Conservation (phyloP, 1,140 invertebrate species). For the Spodoptera litura region DNA sequence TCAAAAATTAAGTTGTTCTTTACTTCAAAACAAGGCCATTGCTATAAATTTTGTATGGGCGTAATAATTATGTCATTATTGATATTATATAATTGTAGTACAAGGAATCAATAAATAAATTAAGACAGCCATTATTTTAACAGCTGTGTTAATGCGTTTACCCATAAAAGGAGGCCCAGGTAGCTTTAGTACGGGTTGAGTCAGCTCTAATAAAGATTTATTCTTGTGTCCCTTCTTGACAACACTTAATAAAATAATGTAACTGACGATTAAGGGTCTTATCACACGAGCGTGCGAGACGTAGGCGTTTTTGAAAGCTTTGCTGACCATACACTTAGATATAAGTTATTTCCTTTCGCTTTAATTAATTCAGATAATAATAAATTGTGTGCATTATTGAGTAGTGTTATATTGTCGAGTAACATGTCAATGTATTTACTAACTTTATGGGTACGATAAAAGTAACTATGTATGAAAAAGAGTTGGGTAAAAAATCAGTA, state of each 20-base stretch:
- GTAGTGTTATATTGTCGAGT: too few relatives aligned
- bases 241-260: conserved; percentile 41
- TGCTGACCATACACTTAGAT: background rate
- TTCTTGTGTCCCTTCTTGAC: conserved; percentile 12
- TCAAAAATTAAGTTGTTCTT: conserved; percentile 2
- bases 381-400: too few relatives aligned
- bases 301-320: conserved; percentile 27
- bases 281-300: conserved; percentile 6
- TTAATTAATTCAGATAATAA: too few relatives aligned
- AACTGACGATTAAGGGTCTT: conserved; percentile 25
- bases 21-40: background rate
- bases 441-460: too few relatives aligned
- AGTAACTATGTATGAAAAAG: too few relatives aligned
- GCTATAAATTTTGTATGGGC: conserved; percentile 4
- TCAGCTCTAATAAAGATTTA: conserved; percentile 28
- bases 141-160: conserved; percentile 13
- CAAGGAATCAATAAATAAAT: conserved; percentile 30
- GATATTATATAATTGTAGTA: conserved; percentile 31
- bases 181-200: conserved; percentile 21
- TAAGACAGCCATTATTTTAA: conserved; percentile 35
- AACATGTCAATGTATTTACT: too few relatives aligned
- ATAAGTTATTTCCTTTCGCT: too few relatives aligned
- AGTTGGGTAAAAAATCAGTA: background rate
- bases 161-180: conserved; percentile 30
- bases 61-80: conserved; percentile 22